Evolutionary conservation across 2,113 vertebrate genomes (phyloP).

Genomic region (Odontophorus gujanensis): DNA sequence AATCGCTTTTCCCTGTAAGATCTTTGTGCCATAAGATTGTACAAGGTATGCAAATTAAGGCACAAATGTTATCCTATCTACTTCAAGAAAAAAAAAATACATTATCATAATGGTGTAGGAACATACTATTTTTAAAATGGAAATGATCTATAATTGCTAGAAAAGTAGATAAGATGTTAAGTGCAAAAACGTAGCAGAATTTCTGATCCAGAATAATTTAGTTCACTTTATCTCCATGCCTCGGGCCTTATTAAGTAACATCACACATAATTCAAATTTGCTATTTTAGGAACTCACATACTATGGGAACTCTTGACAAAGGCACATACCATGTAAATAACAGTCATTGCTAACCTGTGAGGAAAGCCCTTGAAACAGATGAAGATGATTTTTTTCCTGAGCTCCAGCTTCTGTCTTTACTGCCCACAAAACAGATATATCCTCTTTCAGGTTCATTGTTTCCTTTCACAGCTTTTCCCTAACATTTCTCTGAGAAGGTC

Average conservation of each 20-base stretch:
- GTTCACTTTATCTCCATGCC: background rate
- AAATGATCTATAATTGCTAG: conserved; percentile 6
- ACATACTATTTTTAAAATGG: background rate
- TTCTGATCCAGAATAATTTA: conserved; percentile 4
- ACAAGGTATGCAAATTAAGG: background rate
- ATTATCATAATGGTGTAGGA: background rate
- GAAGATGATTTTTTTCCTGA: background rate
- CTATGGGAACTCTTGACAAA: background rate
- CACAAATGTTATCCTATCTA: background rate
- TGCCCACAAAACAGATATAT: background rate
- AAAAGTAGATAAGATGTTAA: conserved; percentile 4
- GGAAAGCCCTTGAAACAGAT: background rate
- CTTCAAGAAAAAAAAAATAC: background rate
- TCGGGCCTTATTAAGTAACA: background rate
- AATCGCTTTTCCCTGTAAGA: background rate
- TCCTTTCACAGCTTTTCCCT: background rate
- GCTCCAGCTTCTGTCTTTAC: background rate
- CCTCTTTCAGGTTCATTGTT: background rate
- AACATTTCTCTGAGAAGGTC: background rate
- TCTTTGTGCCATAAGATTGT: background rate
- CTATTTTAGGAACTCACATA: background rate
- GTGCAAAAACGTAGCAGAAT: background rate
- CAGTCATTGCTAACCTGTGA: background rate
- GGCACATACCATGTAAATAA: background rate
- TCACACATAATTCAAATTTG: background rate